phyloP scores from a whole-genome alignment of 2,113 vertebrate species.

The Meriones unguiculatus region DNA sequence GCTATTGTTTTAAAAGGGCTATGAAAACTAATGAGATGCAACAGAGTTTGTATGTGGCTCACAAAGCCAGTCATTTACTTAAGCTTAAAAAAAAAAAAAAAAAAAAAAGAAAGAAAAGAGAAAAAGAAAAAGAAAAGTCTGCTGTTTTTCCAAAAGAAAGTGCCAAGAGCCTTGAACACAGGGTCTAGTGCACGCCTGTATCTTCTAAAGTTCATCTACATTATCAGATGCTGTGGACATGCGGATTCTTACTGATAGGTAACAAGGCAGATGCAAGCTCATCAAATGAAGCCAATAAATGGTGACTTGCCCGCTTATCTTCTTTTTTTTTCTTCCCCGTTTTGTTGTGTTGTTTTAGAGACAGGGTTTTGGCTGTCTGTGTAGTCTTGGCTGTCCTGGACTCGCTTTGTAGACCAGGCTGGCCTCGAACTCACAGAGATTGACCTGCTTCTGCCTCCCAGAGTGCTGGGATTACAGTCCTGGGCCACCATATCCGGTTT shows the following conservation, averaged over 20 bases:
- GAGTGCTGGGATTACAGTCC: no score
- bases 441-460: no score
- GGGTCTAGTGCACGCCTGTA: neutral
- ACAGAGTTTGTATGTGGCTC: neutral
- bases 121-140: neutral
- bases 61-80: neutral
- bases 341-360: no score
- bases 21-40: neutral
- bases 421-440: no score
- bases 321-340: no score
- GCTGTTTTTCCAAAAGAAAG: neutral
- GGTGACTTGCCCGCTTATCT: no score
- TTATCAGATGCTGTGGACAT: neutral
- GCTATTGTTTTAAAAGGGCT: neutral
- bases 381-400: no score
- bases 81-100: neutral
- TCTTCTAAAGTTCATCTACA: neutral
- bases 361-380: no score
- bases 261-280: neutral
- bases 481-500: no score
- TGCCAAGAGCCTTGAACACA: neutral
- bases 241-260: neutral
- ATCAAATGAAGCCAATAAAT: neutral
- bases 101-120: no score
- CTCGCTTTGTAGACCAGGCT: no score